Evolutionary conservation across 1,140 invertebrate species (phyloP).

Genomic region (Trachymyrmex septentrionalis): DNA sequence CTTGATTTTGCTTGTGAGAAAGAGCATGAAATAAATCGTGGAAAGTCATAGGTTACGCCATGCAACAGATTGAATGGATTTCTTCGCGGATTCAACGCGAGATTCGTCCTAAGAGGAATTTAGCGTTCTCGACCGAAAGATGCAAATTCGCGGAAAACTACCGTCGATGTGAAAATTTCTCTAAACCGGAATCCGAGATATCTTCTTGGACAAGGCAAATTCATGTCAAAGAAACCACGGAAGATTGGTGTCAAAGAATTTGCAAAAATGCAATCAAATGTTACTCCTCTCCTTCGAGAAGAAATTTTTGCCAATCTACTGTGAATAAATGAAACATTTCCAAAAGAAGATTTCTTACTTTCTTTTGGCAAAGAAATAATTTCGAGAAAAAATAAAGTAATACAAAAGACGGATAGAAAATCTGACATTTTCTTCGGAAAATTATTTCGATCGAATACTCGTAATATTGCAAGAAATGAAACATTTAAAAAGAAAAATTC

Average conservation of each 20-base stretch:
- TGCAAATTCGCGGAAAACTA: conserved; percentile 37
- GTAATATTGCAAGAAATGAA: conserved; percentile 13
- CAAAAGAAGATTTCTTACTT: conserved; percentile 1
- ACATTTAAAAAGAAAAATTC: conserved; percentile 43
- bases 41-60: conserved; percentile 11
- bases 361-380: neutral
- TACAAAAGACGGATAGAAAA: neutral
- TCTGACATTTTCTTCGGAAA: conserved; percentile 33
- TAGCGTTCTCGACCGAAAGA: conserved; percentile 32
- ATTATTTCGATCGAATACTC: conserved; percentile 50
- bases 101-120: conserved; percentile 41
- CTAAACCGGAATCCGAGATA: conserved; percentile 11
- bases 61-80: conserved; percentile 49
- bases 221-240: neutral
- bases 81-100: conserved; percentile 23
- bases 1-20: neutral
- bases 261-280: neutral
- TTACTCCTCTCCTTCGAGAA: neutral
- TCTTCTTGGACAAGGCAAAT: neutral
- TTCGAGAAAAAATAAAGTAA: conserved; percentile 14
- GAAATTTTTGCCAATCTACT: neutral
- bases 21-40: conserved; percentile 25
- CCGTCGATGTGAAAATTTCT: conserved; percentile 14
- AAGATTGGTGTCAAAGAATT: conserved; percentile 1
- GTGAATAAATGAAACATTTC: neutral